These are phyloP conservation scores for Pocillopora damicornis DNA, from an alignment of 64 coral and sea anemone species.

Conservation along the genomic window DNA sequence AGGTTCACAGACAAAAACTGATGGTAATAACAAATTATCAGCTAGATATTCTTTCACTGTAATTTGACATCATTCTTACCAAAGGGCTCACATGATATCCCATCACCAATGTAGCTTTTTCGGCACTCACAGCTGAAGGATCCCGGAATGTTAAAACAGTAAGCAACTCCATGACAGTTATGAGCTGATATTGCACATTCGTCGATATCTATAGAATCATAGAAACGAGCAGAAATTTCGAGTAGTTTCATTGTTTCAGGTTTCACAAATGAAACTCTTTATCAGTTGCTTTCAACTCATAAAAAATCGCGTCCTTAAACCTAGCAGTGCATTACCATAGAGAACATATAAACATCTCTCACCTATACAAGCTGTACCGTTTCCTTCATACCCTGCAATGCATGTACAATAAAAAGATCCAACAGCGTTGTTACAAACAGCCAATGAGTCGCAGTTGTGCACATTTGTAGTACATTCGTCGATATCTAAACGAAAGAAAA, in stretches of 20 bases:
- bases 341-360: not conserved
- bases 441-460: constrained; percentile 5
- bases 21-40: not conserved
- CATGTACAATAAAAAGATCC: constrained; percentile 39
- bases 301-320: too few relatives aligned
- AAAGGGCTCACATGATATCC: not conserved
- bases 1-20: not conserved
- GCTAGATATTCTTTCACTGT: not conserved
- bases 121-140: not conserved
- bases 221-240: not conserved
- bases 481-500: too few relatives aligned
- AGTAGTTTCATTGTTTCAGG: not conserved
- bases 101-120: not conserved
- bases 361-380: constrained; percentile 25
- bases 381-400: constrained; percentile 10
- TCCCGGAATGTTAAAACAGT: constrained; percentile 14
- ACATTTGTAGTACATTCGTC: too few relatives aligned
- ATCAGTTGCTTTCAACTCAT: too few relatives aligned
- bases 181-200: not conserved
- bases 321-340: too few relatives aligned
- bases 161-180: constrained; percentile 26
- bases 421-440: constrained; percentile 17
- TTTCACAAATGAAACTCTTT: too few relatives aligned
- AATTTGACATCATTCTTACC: not conserved
- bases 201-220: not conserved